These are phyloP conservation scores for Kryptolebias marmoratus DNA, from an alignment of 2,113 vertebrate species.

Conservation along the genomic window DNA sequence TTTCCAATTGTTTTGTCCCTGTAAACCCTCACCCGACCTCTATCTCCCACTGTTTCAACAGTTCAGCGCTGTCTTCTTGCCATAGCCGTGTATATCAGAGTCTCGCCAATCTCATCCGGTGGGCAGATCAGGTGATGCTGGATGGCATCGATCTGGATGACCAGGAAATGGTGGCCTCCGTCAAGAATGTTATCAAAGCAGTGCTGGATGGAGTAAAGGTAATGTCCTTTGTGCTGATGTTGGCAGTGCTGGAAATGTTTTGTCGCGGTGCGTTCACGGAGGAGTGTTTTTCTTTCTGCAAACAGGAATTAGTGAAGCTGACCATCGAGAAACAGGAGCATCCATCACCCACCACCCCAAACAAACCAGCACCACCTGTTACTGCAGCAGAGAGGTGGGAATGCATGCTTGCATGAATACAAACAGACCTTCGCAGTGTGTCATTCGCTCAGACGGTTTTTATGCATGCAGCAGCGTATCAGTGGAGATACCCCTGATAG, in stretches of 20 bases:
- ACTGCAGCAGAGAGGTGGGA: constrained; percentile 87
- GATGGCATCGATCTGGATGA: constrained; percentile 94
- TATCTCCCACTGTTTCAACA: constrained; percentile 50
- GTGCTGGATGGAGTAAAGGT: constrained; percentile 99
- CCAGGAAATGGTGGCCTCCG: constrained; percentile 91
- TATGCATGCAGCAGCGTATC: constrained; percentile 72
- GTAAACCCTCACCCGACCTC: neutral
- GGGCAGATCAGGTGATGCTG: constrained; percentile 98
- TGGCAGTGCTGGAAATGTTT: neutral
- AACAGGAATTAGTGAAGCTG: constrained; percentile 94
- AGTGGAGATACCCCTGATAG: constrained; percentile 86
- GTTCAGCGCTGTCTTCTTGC: constrained; percentile 94
- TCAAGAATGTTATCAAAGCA: constrained; percentile 94
- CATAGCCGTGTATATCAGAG: constrained; percentile 96
- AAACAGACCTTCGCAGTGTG: neutral
- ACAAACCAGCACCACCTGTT: constrained; percentile 87
- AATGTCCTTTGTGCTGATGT: neutral
- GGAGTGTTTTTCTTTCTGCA: constrained; percentile 7
- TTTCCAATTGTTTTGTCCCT: neutral
- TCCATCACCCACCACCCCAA: constrained; percentile 91
- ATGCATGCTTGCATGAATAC: neutral
- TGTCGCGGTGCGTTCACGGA: neutral
- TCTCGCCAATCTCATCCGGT: constrained; percentile 95
- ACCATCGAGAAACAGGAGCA: constrained; percentile 97
- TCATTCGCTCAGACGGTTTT: constrained; percentile 17